Evolutionary conservation across 2,113 vertebrate species (phyloP), one percentile per base, ranked within the genome.

Genomic region (Hippopotamus amphibius): DNA sequence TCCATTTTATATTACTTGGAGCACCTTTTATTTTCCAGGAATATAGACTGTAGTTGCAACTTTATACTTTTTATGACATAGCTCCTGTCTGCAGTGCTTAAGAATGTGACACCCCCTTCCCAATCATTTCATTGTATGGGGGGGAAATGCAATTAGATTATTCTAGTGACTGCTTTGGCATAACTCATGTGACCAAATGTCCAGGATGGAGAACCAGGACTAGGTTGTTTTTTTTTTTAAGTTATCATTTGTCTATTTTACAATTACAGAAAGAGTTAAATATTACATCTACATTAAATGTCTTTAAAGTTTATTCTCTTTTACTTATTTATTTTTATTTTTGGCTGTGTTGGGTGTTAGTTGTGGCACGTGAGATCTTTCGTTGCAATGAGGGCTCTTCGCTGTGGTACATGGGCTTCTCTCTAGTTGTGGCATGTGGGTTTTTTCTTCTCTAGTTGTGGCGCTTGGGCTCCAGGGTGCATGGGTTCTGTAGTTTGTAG

Each of bases 51-150:
- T 26, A 88, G 24, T 77, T 95, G 26, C 30, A 87, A 21, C 24
- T 93, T 93, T 87, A 61, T n/a, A n/a, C 43, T 93, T 97, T 93
- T 90, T 82, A 86, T 90, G 61, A 65, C 21, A 30, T 80, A 69
- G 24, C n/a, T 97, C 59, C 66, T 81, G 1, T 41, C 19, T 81
- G n/a, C 30, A 84, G 5, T 86, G 43, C 37, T 95, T 50, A 94
- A 85, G n/a, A 94, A 81, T 69, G 43, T 77, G 48, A 86, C 13
- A 50, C 6, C 26, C 6, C 13, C 37, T 86, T 88, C 17, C 24
- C 15, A 46, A 53, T 77, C 69, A 76, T 65, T 89, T 81, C 33
- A 92, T 81, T 65, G 50, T 94, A 76, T 97, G 77, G 14, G 89
- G 53, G 57, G 46, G 37, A 90, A 90, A 93, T 94, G 59, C 50